Evolutionary conservation across 2,797 vertebrate species (phyloP).

Genomic region (Heteromormyrus szaboi): DNA sequence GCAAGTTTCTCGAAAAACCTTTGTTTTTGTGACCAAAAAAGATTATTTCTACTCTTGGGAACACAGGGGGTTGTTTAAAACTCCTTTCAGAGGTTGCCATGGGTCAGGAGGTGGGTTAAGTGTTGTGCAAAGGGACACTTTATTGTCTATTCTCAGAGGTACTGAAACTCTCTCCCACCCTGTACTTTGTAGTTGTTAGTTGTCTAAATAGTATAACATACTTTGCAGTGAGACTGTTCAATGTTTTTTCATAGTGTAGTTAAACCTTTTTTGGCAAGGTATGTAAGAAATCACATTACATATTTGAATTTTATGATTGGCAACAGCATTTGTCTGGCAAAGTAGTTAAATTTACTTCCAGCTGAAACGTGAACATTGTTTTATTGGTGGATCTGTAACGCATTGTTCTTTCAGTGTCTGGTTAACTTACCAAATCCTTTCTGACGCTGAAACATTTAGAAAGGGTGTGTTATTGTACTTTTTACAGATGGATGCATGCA

Average conservation of each 20-base stretch:
- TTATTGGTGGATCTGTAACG: conserved; percentile 41
- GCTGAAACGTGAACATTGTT: conserved; percentile 35
- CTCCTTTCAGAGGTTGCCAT: conserved; percentile 35
- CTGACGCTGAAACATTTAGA: background rate
- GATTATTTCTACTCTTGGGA: conserved; percentile 47
- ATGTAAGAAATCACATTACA: conserved; percentile 36
- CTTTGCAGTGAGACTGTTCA: background rate
- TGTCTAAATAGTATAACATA: background rate
- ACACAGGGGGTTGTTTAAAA: conserved; percentile 27
- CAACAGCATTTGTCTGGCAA: conserved; percentile 65
- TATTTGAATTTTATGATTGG: conserved; percentile 51
- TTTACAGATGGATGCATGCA: background rate
- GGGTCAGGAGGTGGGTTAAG: conserved; percentile 69
- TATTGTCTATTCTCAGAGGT: conserved; percentile 39
- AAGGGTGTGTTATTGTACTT: background rate
- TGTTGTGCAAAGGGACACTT: conserved; percentile 57
- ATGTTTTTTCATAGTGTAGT: background rate
- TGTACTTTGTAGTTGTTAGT: background rate
- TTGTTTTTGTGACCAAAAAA: conserved; percentile 21
- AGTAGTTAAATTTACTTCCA: conserved; percentile 37
- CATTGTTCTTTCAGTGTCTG: conserved; percentile 40
- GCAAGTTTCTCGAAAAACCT: background rate
- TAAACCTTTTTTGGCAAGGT: conserved; percentile 29
- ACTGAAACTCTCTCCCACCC: background rate
- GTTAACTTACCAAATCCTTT: conserved; percentile 25